These are phyloP conservation scores for Globia sparganii DNA, from an alignment of 2,888 invertebrate genomes.

Conservation along the genomic window DNA sequence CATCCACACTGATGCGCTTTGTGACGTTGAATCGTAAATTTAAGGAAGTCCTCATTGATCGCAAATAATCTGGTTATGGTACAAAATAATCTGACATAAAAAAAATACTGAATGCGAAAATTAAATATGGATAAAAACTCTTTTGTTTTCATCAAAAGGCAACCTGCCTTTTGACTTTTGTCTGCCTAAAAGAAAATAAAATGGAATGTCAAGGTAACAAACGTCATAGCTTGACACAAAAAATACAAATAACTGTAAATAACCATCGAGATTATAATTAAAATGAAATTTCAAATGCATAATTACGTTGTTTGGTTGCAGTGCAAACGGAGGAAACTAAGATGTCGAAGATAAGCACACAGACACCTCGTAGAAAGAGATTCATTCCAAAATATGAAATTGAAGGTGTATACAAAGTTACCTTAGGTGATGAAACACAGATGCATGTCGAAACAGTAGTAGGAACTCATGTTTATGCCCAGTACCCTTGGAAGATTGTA, in stretches of 20 bases:
- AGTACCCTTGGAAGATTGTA: conserved; percentile 93
- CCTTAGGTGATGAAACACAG: conserved; percentile 90
- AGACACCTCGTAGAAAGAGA: conserved; percentile 82
- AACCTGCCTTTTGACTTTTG: too few relatives aligned
- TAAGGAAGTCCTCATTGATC: not conserved
- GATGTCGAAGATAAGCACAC: conserved; percentile 66
- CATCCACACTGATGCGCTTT: not conserved
- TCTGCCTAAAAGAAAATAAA: not conserved
- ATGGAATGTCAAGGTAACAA: not conserved
- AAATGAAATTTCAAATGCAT: not conserved
- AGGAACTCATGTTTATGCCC: conserved; percentile 92
- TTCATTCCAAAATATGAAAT: conserved; percentile 89
- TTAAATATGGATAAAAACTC: not conserved
- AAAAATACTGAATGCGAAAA: not conserved
- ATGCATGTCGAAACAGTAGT: conserved; percentile 91
- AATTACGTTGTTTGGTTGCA: conserved; percentile 66
- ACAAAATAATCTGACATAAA: not conserved
- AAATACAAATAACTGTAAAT: not conserved
- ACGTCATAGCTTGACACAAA: not conserved
- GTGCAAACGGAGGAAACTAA: conserved; percentile 69
- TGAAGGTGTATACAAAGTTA: conserved; percentile 89
- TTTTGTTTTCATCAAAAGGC: not conserved
- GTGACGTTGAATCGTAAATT: not conserved
- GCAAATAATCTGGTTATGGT: not conserved
- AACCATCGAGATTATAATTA: conserved; percentile 36